Evolutionary conservation across 2,888 invertebrate genomes (phyloP).

Genomic region (Parnassius glacialis): DNA sequence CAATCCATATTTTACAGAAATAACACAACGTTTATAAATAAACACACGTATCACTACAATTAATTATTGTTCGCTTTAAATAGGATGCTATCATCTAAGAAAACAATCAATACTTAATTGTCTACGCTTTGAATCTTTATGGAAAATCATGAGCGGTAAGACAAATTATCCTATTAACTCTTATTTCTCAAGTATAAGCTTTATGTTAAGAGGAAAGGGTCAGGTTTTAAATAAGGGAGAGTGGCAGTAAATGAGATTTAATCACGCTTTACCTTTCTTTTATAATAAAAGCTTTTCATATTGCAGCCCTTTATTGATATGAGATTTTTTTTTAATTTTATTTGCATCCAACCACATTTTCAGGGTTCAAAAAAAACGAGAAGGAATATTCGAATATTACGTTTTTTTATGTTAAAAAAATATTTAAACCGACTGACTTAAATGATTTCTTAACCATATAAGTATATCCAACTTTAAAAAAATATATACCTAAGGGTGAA

Average conservation of each 20-base stretch:
- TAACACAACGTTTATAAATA: background rate
- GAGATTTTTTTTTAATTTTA: too few relatives aligned
- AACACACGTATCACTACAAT: constrained; percentile 5
- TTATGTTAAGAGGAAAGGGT: constrained; percentile 3
- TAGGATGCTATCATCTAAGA: constrained; percentile 42
- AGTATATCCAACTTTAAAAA: too few relatives aligned
- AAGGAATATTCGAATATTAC: too few relatives aligned
- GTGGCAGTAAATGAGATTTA: constrained; percentile 22
- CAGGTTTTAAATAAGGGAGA: background rate
- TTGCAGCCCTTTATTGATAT: too few relatives aligned
- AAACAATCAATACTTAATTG: constrained; percentile 61
- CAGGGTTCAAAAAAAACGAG: too few relatives aligned
- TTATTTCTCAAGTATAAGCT: constrained; percentile 11
- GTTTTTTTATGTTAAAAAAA: too few relatives aligned
- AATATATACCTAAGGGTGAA: too few relatives aligned
- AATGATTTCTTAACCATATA: too few relatives aligned
- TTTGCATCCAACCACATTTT: too few relatives aligned
- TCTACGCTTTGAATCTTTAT: constrained; percentile 56
- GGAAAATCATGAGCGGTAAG: constrained; percentile 34
- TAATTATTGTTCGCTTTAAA: constrained; percentile 50
- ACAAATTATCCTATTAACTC: constrained; percentile 26
- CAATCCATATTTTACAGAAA: too few relatives aligned
- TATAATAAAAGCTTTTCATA: background rate
- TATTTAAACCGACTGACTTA: too few relatives aligned
- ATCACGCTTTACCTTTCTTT: constrained; percentile 24